Evolutionary conservation across 2,888 invertebrate genomes (phyloP).

Genomic region (Resseliella maxima): DNA sequence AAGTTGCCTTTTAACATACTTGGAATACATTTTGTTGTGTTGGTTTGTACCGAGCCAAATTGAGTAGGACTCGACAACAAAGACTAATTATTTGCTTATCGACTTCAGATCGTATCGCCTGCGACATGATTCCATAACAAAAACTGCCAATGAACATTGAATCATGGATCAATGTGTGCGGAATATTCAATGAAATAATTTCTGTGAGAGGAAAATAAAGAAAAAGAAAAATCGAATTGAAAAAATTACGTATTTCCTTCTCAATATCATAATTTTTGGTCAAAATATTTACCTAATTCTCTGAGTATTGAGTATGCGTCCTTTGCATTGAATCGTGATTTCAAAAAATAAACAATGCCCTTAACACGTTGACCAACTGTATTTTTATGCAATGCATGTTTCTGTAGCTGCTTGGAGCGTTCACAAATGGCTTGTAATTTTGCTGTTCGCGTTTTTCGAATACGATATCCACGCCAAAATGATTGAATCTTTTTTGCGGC

Average conservation of each 20-base stretch:
- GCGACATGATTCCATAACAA: constrained; percentile 68
- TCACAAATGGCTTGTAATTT: constrained; percentile 60
- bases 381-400: constrained; percentile 61
- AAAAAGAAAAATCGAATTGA: constrained; percentile 5
- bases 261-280: too few species aligned
- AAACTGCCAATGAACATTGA: constrained; percentile 66
- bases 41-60: constrained; percentile 73
- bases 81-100: constrained; percentile 67
- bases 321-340: constrained; percentile 63
- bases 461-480: constrained; percentile 70
- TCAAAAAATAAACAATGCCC: constrained; percentile 64
- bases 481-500: constrained; percentile 77
- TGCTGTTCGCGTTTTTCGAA: constrained; percentile 61
- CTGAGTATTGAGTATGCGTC: constrained; percentile 64
- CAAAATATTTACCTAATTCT: constrained; percentile 53
- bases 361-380: constrained; percentile 64
- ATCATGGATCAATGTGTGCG: constrained; percentile 65
- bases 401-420: constrained; percentile 45
- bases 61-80: constrained; percentile 72
- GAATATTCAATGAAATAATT: constrained; percentile 66
- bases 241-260: too few species aligned
- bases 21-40: constrained; percentile 74
- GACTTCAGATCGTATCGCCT: constrained; percentile 67
- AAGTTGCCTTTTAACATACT: constrained; percentile 64
- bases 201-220: constrained; percentile 60